Base-by-base conservation (phyloP, 1,140 invertebrate genomes). In the Adoxophyes honmai region DNA sequence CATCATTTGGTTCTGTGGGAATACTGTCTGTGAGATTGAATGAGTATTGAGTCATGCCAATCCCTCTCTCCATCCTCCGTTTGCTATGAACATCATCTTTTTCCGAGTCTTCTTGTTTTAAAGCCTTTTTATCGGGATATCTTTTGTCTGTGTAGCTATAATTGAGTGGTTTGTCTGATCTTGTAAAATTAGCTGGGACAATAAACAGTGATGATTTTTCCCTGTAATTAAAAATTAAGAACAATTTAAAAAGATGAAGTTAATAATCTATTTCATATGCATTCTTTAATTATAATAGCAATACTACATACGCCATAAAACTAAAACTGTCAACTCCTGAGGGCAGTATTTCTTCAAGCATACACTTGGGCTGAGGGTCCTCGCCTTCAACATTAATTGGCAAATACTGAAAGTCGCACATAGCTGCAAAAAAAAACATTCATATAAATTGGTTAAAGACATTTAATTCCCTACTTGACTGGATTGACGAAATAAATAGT, bases 391-490 rank as follows among this genome's bases (percentile, higher is more conserved):
- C 83, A 75, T 38, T 86, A 76, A 97, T 90, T 15, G 97, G 96
- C 38, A 98, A 81, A 84, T 94, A 98, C 89, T 98, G 97, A 84
- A 97, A 98, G 86, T 99, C 97, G 84, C 93, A 94, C 58, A 98
- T 86, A 73, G 91, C 96, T 96, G 68, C 65, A 92, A 78, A 65
- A 64, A 35, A 62, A 10, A 59, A 61, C 2, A 53, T 42, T 14
- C 1, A 21, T 2, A 10, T 18, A 37, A 37, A 0, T 37, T 1
- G 4, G 14, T 11, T 5, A 15, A 38, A 15, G 16, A 33, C 13
- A 36, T 28, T 28, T 56, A 7, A 4, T 38, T 34, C 16, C 16
- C 0, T 54, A n/a, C n/a, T 14, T 21, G n/a, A 55, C 36, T 38
- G 37, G 21, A n/a, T n/a, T n/a, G n/a, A n/a, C n/a, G n/a, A n/a